These are phyloP conservation scores for Tauraco hartlaubi DNA, from an alignment of 2,797 vertebrate genomes.

Conservation along the genomic window DNA sequence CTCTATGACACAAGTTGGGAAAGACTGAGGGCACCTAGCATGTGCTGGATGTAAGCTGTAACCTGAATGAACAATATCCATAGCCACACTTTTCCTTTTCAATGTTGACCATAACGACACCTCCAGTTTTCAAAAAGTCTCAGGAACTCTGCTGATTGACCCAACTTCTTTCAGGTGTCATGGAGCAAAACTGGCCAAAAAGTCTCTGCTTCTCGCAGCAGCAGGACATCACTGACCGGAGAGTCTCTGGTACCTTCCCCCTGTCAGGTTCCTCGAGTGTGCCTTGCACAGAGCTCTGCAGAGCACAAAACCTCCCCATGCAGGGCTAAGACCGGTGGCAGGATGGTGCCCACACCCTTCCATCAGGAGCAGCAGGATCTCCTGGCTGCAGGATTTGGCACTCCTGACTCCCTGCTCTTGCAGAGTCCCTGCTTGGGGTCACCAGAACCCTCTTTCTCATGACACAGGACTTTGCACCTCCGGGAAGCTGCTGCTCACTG, in stretches of 20 bases:
- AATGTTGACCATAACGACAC: neutral
- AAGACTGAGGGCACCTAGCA: neutral
- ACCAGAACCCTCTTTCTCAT: neutral
- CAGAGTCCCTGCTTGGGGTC: neutral
- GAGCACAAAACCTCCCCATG: accelerated
- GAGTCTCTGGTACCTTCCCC: neutral
- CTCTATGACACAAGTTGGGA: neutral
- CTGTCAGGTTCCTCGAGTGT: accelerated
- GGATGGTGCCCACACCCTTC: neutral
- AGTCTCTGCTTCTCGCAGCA: neutral
- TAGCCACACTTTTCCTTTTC: neutral
- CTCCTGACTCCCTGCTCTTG: neutral
- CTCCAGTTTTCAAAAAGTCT: neutral
- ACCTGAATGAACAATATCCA: neutral
- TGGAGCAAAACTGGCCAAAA: neutral
- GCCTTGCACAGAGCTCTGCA: neutral
- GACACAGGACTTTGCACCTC: neutral
- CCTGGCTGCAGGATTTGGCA: neutral
- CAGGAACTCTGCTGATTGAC: neutral
- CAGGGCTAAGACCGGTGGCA: neutral
- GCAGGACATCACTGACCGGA: neutral
- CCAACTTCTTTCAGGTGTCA: neutral
- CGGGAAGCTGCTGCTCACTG: neutral
- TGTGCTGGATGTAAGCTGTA: neutral
- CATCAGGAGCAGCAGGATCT: neutral